These are phyloP conservation scores for Callipepla squamata DNA, from an alignment of 2,113 vertebrate genomes.

Conservation along the genomic window DNA sequence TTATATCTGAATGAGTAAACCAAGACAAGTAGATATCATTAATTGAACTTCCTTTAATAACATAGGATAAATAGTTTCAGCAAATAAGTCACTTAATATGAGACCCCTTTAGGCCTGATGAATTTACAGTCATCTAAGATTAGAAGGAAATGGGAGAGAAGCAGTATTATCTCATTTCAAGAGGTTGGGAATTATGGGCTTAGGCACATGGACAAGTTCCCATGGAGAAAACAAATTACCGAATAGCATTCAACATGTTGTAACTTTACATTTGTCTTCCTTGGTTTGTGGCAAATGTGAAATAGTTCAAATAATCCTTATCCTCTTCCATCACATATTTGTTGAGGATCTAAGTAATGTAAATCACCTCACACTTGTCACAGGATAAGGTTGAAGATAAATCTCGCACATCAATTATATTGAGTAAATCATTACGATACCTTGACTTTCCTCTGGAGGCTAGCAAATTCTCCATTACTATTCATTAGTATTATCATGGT, in stretches of 20 bases:
- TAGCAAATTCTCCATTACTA: neutral
- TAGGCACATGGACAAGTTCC: neutral
- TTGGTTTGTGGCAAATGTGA: conserved; percentile 14
- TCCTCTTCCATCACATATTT: conserved; percentile 24
- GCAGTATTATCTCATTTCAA: neutral
- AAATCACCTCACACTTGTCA: conserved; percentile 61
- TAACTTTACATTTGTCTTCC: neutral
- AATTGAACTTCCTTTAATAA: neutral
- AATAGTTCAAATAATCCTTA: conserved; percentile 46
- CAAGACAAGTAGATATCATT: neutral
- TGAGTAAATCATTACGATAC: conserved; percentile 16
- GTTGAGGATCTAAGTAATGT: conserved; percentile 40
- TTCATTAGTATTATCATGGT: neutral
- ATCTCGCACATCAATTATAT: conserved; percentile 30
- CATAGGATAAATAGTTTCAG: neutral
- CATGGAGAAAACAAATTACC: neutral
- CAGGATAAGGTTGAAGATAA: conserved; percentile 44
- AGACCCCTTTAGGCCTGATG: neutral
- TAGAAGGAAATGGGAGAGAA: neutral
- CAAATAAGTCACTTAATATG: neutral
- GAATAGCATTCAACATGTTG: neutral
- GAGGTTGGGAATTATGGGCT: neutral
- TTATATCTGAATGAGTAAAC: neutral
- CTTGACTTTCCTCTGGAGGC: neutral
- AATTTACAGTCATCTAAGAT: neutral